Evolutionary conservation across 2,797 vertebrate species (phyloP).

Genomic region (Tokudaia tokunoshimensis): DNA sequence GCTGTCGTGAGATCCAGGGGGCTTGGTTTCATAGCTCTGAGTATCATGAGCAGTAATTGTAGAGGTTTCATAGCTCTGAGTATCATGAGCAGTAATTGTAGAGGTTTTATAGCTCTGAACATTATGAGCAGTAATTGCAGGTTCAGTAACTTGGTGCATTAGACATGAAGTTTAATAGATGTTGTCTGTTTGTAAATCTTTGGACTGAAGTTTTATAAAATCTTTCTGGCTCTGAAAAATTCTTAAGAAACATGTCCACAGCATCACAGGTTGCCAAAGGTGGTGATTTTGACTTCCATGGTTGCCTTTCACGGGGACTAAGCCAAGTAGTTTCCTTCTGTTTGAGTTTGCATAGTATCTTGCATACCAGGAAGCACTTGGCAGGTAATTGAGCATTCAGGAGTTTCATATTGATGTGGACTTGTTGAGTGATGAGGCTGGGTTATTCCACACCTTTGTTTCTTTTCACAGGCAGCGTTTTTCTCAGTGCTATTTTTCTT

Average conservation of each 20-base stretch:
- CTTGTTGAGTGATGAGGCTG: constrained; percentile 6
- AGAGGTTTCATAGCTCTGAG: neutral
- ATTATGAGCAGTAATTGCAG: neutral
- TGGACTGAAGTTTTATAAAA: constrained; percentile 54
- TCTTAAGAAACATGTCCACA: constrained; percentile 30
- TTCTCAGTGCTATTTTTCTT: constrained; percentile 97
- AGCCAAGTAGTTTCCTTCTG: neutral
- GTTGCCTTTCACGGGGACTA: constrained; percentile 54
- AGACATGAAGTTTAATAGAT: constrained; percentile 28
- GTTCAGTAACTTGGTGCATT: constrained; percentile 38
- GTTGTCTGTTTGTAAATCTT: constrained; percentile 57
- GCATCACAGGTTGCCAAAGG: constrained; percentile 38
- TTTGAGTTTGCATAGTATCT: constrained; percentile 36
- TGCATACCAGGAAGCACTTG: constrained; percentile 9
- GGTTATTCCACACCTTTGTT: constrained; percentile 64
- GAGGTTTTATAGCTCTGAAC: constrained; percentile 8
- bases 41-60: neutral
- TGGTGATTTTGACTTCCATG: constrained; percentile 54
- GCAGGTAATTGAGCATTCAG: constrained; percentile 35
- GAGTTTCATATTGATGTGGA: constrained; percentile 17
- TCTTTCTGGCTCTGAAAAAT: constrained; percentile 54
- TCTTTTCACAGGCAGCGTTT: constrained; percentile 92
- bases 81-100: neutral
- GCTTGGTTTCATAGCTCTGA: neutral
- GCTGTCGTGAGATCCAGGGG: neutral